Conservation (phyloP, 2,113 vertebrate species). For the Pavo muticus region DNA sequence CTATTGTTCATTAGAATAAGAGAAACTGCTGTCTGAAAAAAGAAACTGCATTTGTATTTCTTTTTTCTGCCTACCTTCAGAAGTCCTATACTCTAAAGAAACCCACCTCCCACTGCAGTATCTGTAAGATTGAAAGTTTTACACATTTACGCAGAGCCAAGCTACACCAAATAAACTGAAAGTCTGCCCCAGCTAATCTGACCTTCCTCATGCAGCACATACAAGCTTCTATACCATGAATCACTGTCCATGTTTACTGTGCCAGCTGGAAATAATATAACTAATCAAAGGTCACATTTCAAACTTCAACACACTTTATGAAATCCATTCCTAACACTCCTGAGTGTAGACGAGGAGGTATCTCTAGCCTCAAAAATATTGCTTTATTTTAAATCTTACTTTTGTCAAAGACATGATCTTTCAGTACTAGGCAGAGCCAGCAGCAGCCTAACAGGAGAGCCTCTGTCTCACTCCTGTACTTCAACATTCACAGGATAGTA, state of each 20-base stretch:
- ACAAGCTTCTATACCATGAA: neutral
- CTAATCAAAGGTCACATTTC: neutral
- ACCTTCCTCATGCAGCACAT: neutral
- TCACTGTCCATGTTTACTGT: neutral
- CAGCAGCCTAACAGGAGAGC: neutral
- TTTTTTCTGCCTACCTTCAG: neutral
- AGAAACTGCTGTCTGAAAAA: neutral
- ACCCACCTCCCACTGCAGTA: neutral
- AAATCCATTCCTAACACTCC: neutral
- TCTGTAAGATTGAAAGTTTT: neutral
- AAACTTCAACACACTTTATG: neutral
- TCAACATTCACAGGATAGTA: neutral
- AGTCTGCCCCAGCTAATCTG: slow-evolving; percentile 1
- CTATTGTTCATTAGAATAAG: neutral
- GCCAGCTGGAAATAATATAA: neutral
- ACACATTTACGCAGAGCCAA: neutral
- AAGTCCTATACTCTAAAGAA: neutral
- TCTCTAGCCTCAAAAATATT: neutral
- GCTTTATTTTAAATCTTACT: fast-evolving
- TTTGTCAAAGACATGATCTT: neutral
- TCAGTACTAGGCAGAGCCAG: neutral
- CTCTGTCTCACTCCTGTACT: neutral
- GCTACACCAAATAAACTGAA: neutral
- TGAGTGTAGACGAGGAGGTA: neutral
- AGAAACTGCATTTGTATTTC: neutral